These are phyloP conservation scores for Polyommatus iphigenia DNA, from an alignment of 2,888 invertebrate genomes.

Conservation along the genomic window DNA sequence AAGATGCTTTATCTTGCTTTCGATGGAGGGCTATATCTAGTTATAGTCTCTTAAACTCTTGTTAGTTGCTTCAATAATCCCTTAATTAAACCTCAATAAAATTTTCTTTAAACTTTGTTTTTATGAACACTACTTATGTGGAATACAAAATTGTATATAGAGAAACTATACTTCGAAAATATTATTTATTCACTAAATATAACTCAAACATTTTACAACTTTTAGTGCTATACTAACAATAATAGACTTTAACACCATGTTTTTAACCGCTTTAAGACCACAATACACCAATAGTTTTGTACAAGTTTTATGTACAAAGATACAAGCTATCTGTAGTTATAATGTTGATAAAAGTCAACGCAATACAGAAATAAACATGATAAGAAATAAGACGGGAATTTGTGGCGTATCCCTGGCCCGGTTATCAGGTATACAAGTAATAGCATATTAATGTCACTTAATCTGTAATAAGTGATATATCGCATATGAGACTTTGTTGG, in stretches of 20 bases:
- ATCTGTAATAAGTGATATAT: slow-evolving; percentile 33
- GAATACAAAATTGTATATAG: neutral
- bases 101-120: too few species aligned
- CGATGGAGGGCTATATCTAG: neutral
- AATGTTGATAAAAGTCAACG: slow-evolving; percentile 64
- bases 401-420: slow-evolving; percentile 39
- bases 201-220: slow-evolving; percentile 13
- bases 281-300: slow-evolving; percentile 59
- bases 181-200: too few species aligned
- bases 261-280: slow-evolving; percentile 46
- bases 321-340: slow-evolving; percentile 68
- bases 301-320: slow-evolving; percentile 66
- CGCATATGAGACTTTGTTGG: neutral
- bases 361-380: slow-evolving; percentile 46
- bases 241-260: neutral
- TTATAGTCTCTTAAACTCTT: neutral
- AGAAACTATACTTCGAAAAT: neutral
- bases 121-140: too few species aligned
- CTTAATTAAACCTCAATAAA: neutral
- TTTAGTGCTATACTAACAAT: neutral
- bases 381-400: slow-evolving; percentile 44
- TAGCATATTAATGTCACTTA: slow-evolving; percentile 34
- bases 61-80: neutral
- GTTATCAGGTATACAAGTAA: slow-evolving; percentile 38
- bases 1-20: neutral